Evolutionary conservation across 2,888 invertebrate species (phyloP), one percentile per base, ranked within the genome.

Genomic region (Anoplius nigerrimus): DNA sequence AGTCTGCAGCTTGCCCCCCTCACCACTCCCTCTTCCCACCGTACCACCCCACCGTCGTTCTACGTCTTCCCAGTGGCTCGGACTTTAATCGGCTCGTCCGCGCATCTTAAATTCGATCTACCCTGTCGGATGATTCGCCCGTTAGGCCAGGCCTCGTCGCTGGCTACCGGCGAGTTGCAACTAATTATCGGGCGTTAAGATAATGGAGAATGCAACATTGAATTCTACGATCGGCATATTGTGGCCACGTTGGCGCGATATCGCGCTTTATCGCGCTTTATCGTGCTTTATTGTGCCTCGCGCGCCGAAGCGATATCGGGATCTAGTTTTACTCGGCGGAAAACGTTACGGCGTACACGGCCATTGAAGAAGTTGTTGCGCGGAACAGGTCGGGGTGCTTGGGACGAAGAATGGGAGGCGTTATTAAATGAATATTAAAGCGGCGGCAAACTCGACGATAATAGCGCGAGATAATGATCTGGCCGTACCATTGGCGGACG

Each of bases 391-490:
- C 20, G 20, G 20, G n/a, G 20, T 48, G 48, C n/a, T 8, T 48
- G 16, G 16, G 16, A n/a, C n/a, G n/a, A n/a, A n/a, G n/a, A 48
- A 48, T 48, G 8, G n/a, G 34, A 34, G 34, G 34, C 18, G 24
- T 69, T 54, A 62, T 54, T 60, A 52, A 45, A 62, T 55, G 56
- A 27, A 65, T 66, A 59, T 60, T 63, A 54, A 62, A 43, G 52
- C 2, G 48, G 60, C 34, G 43, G 24, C 58, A 71, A 65, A 62
- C 55, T 58, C n/a, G 45, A 67, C 67, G 60, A 77, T 73, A 71
- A 76, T 64, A 53, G 71, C 18, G 64, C 8, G 13, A 66, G 80
- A 78, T 81, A 79, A 66, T 45, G 46, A 81, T 82, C 82, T 71
- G 46, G 63, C 73, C 75, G 65, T 59, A 15, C 46, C n/a, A 18